Evolutionary conservation across 2,888 invertebrate genomes (phyloP), one percentile per base, ranked within the genome.

Genomic region (Dasypolia templi): DNA sequence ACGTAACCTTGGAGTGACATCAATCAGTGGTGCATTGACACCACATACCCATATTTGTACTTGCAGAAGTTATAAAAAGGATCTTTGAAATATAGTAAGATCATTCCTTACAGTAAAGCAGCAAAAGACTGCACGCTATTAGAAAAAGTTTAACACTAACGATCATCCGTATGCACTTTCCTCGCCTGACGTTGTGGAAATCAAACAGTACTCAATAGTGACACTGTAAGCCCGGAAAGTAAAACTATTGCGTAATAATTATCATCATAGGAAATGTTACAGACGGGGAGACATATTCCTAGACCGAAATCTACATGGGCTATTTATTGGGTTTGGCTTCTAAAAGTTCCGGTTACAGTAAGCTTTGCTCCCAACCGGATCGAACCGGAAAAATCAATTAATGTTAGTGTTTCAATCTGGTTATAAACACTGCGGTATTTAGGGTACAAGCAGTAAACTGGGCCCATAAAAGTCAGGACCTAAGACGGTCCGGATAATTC

Each of bases 281-380:
- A 62, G 5, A 5, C 12, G 5, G 55, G 19, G 6, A 29, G 14
- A 29, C 29, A 29, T 63, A 22, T 32, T 46, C 22, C 0, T 17
- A 62, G 29, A 29, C 66, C n/a, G 14, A 56, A 46, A 19, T 63
- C 19, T 39, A 51, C 29, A 44, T 32, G 12, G 22, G 2, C 6
- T 12, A 55, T 7, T 49, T 26, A 78, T 66, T n/a, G n/a, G 22
- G 26, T 63, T 26, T 14, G 53, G 44, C 62, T 14, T 51, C 32
- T 59, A 59, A 63, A 64, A 71, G 69, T 59, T 79, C 68, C 63
- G 71, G 64, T 79, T 81, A 79, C 72, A 77, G 62, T 79, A 66
- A 42, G 29, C 39, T 76, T 51, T 42, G 53, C 29, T 55, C n/a
- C 26, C 14, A 71, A 75, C 75, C 59, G 42, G 70, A 74, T 78